Evolutionary conservation across 2,888 invertebrate genomes (phyloP).

Genomic region (Clivina fossor): DNA sequence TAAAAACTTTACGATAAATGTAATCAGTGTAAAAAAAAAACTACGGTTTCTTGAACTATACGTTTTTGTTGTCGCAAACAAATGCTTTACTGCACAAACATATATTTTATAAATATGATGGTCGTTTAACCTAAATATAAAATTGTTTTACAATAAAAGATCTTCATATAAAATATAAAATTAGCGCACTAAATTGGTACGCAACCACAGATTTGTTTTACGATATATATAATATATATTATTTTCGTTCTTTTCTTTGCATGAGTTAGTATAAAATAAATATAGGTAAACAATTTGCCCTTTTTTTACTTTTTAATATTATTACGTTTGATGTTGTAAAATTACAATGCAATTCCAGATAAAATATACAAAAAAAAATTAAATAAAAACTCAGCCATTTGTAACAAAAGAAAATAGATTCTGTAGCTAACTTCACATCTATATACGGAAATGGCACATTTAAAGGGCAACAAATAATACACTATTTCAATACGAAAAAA

Average conservation of each 20-base stretch:
- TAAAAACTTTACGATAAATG: no score
- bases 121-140: slow-evolving; percentile 25
- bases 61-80: no score
- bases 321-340: slow-evolving; percentile 17
- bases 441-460: not conserved
- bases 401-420: no score
- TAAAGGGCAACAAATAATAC: slow-evolving; percentile 1
- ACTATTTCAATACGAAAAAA: not conserved
- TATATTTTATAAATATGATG: no score
- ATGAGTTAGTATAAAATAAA: slow-evolving; percentile 27
- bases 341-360: slow-evolving; percentile 18
- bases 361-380: slow-evolving; percentile 8
- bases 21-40: no score
- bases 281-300: slow-evolving; percentile 23
- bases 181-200: slow-evolving; percentile 3
- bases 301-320: slow-evolving; percentile 3
- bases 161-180: slow-evolving; percentile 30
- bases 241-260: slow-evolving; percentile 24
- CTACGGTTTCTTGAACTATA: no score
- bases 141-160: slow-evolving; percentile 28
- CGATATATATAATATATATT: slow-evolving; percentile 18
- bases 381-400: not conserved
- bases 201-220: slow-evolving; percentile 4
- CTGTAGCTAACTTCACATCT: not conserved
- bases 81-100: no score